These are phyloP conservation scores for Sinocyclocheilus anophthalmus DNA, from an alignment of 2,113 vertebrate species.

Conservation along the genomic window DNA sequence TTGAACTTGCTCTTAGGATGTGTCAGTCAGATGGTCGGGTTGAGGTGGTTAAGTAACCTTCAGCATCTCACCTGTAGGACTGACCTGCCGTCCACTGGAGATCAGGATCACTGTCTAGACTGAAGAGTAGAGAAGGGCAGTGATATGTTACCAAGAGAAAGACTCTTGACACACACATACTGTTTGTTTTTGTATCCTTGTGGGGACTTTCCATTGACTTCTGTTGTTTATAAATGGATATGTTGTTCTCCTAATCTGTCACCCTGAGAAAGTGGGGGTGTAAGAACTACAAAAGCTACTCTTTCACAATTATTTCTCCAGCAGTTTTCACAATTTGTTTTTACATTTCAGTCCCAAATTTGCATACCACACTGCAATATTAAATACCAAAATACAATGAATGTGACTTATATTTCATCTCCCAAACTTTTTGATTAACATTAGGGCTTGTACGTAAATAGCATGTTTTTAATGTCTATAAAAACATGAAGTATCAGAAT, in stretches of 20 bases:
- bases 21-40: constrained; percentile 23
- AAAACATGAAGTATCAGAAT: background rate
- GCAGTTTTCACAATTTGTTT: no score
- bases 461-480: background rate
- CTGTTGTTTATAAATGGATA: background rate
- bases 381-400: background rate
- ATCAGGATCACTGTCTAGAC: constrained; percentile 28
- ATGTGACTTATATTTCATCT: background rate
- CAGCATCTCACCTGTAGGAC: constrained; percentile 4
- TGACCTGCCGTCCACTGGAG: background rate
- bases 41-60: constrained; percentile 21
- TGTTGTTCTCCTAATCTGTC: background rate
- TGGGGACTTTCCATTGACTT: background rate
- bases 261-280: background rate
- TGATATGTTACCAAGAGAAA: background rate
- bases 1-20: background rate
- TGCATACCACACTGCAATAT: no score
- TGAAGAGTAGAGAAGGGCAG: constrained; percentile 4
- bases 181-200: background rate
- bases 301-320: no score
- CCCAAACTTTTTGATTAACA: background rate
- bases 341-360: no score
- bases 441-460: background rate
- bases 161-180: background rate
- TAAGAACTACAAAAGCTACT: no score